Percentiles rank a stretch among this genome's conserved stretches.
Evolutionary conservation across 2,888 invertebrate species (phyloP).

Genomic region (Chydorus sphaericus): DNA sequence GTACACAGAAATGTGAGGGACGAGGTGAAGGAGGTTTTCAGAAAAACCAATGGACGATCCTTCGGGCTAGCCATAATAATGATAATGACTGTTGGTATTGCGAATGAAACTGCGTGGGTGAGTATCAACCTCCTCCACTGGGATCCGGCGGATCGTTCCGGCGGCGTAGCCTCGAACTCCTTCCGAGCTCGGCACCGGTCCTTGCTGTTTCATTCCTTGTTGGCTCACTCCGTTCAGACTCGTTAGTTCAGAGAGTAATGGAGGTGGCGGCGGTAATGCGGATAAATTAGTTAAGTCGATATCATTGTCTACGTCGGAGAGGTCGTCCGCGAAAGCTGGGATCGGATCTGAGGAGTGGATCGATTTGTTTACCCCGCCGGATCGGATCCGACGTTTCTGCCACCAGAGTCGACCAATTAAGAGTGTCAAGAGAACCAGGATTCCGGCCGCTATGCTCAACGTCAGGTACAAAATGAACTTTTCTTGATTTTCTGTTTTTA

Average conservation of each 20-base stretch:
- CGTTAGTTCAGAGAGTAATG: conserved; percentile 34
- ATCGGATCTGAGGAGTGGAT: conserved; percentile 49
- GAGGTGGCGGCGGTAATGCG: conserved; percentile 32
- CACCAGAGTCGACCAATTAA: conserved; percentile 54
- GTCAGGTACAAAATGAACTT: conserved; percentile 70
- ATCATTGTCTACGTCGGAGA: conserved; percentile 69
- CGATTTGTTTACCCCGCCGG: conserved; percentile 27
- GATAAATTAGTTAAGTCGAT: conserved; percentile 47
- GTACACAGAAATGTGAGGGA: too few species aligned
- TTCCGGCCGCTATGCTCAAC: conserved; percentile 53
- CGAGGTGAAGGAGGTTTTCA: too few species aligned
- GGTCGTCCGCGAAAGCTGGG: conserved; percentile 70
- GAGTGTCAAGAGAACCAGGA: conserved; percentile 53
- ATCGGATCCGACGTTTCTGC: conserved; percentile 44
- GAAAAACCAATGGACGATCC: too few species aligned
- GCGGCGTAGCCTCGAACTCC: conserved; percentile 19
- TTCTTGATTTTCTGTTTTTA: conserved; percentile 61
- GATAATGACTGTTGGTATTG: conserved; percentile 50
- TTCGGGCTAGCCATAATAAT: conserved; percentile 35
- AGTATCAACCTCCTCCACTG: conserved; percentile 22
- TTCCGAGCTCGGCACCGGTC: conserved; percentile 25
- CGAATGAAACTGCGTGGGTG: conserved; percentile 45
- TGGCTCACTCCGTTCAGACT: conserved; percentile 36
- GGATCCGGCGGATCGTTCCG: conserved; percentile 19
- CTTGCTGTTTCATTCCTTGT: conserved; percentile 30